Evolutionary conservation across 2,888 invertebrate species (phyloP), one percentile per base, ranked within the genome.

Genomic region (Mythimna albipuncta): DNA sequence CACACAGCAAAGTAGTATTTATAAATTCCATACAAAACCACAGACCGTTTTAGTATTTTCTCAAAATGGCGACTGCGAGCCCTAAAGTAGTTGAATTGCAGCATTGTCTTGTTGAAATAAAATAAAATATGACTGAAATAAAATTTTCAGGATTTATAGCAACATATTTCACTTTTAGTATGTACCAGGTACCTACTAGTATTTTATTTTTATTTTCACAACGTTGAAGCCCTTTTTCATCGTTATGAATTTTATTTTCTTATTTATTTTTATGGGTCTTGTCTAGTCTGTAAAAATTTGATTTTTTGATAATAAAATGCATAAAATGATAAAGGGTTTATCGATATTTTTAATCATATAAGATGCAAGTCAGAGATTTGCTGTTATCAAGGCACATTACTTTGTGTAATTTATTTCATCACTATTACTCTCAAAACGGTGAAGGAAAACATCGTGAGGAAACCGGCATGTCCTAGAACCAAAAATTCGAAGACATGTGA

Each of bases 101-200:
- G 21, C 50, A 44, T 66, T 67, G 65, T 82, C 64, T 77, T 55
- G 26, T 62, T 57, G 11, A 67, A 67, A 82, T 77, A 64, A 70
- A 82, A 77, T n/a, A 52, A 11, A 35, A 38, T 38, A 38, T 9
- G 9, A 13, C 57, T 64, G 26, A 65, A 72, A 79, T 71, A 69
- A 54, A 58, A 70, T n/a, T 59, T 64, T 57, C 55, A 59, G 11
- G 50, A 79, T 82, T 82, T 69, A 74, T 74, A 9, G 57, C 6
- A 58, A n/a, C 54, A 79, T 81, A 74, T 74, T 83, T 83, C 58
- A 79, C 44, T 38, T 83, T 79, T 80, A 81, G 44, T 79, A 35
- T 72, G 57, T 69, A 67, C 41, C 44, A 64, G n/a, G 41, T 80
- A 77, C 57, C 38, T 58, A 19, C 19, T 11, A 52, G 66, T 16